Percentiles rank a stretch among this genome's conserved stretches.
These are phyloP conservation scores for Heliocidaris erythrogramma DNA, from an alignment of 35 echinoderm and acorn worm genomes.

Conservation along the genomic window DNA sequence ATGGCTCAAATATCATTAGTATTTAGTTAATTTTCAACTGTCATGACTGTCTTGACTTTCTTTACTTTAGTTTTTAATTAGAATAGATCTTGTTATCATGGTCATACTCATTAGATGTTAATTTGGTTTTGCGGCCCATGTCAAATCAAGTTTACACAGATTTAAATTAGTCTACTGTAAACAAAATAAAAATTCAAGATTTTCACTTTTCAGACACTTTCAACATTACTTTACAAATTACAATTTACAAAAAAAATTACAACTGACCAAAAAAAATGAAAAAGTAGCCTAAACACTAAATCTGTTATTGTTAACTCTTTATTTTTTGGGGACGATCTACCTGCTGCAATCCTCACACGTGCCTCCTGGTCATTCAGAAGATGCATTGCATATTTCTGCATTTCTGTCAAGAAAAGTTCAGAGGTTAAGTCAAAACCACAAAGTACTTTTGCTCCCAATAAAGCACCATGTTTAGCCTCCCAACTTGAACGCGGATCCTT, in stretches of 20 bases:
- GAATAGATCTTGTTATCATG: too few relatives aligned
- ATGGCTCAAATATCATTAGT: too few relatives aligned
- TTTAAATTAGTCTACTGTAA: not conserved
- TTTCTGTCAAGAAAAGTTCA: slow-evolving; percentile 49
- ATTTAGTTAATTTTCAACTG: too few relatives aligned
- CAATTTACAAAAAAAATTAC: too few relatives aligned
- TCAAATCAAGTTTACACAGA: too few relatives aligned
- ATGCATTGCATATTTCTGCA: slow-evolving; percentile 60
- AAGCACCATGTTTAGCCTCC: slow-evolving; percentile 87
- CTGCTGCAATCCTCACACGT: slow-evolving; percentile 83
- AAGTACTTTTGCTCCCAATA: slow-evolving; percentile 74
- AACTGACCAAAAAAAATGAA: too few relatives aligned
- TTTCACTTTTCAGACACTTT: not conserved
- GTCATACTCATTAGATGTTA: too few relatives aligned
- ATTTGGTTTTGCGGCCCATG: too few relatives aligned
- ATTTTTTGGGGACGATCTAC: slow-evolving; percentile 46
- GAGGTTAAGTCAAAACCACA: slow-evolving; percentile 35
- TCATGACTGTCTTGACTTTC: too few relatives aligned
- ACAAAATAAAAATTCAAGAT: not conserved
- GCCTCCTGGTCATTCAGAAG: slow-evolving; percentile 71
- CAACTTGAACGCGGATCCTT: slow-evolving; percentile 62
- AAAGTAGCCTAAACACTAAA: too few relatives aligned
- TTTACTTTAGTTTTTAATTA: too few relatives aligned
- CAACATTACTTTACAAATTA: not conserved
- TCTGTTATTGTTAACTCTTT: not conserved